Evolutionary conservation across 2,888 invertebrate genomes (phyloP), one percentile per base, ranked within the genome.

Genomic region (Eristalis pertinax): DNA sequence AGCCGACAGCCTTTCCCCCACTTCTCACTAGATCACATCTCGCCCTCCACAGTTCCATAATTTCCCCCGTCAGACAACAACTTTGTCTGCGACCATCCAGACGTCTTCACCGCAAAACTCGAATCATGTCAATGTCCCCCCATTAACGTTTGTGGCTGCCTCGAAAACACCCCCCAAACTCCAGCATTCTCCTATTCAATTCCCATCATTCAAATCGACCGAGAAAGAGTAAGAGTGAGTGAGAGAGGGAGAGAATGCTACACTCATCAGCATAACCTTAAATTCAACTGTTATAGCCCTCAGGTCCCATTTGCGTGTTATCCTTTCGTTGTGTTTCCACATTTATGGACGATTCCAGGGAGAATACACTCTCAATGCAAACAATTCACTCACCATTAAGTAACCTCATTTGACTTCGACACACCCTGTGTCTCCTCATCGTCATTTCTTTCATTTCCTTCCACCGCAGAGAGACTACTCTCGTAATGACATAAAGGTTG

Each of bases 401-500:
- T 74, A 63, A 68, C 50, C 64, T 63, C 50, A 68, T 56, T 56
- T 38, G 76, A 60, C 60, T 62, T 50, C 32, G 60, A 60, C 24
- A 29, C 43, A 35, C n/a, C 64, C 63, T 4, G 32, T 41, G 15
- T 15, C 32, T 8, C 19, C 19, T n/a, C n/a, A 43, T 19, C 19
- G 8, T 19, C 43, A 7, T 43, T 43, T 13, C n/a, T n/a, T 4
- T 43, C 43, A 15, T 15, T n/a, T n/a, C 19, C n/a, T n/a, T 43
- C n/a, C 15, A 15, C 15, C 43, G n/a, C 43, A 15, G 43, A 41
- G 11, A 41, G 15, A 15, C 15, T 26, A 26, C 13, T 22, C n/a
- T 19, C 60, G 35, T 62, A 43, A 43, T 29, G 74, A 26, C 64
- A 69, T 77, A 81, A 77, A 81, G 67, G 80, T 72, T 79, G 62